Base-by-base conservation (phyloP, 2,797 vertebrate species). In the Platalea minor region DNA sequence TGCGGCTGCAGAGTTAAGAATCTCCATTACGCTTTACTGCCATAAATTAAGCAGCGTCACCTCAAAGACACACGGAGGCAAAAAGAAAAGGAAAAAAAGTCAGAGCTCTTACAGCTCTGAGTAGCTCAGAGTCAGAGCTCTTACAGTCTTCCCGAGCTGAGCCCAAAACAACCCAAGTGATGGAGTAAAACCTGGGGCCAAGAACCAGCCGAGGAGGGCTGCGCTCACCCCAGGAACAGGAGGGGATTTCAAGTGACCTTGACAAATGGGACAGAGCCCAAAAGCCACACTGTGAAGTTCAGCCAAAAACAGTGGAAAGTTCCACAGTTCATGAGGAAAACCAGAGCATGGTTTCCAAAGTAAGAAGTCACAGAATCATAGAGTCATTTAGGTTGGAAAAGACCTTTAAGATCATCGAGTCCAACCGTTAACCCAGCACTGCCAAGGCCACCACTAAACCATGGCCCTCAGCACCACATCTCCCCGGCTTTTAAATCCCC, bases 111-210 rank as follows among this genome's bases (percentile, higher is more conserved):
- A 1, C 24, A 56, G 86, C 64, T 72, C n/a, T 1, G 4, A 3
- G 13, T 7, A 20, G 51, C 60, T 57, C 35, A 9, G 3, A 45
- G 43, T 19, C 43, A 19, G 43, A 43, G 63, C 35, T 63, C 25
- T 0, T 3, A 5, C 28, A 10, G 46, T 3, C 39, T 8, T 35
- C n/a, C 61, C 0, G 0, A 11, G 75, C 77, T 24, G 68, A 59
- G 65, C 60, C 26, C 75, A 46, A 23, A 76, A 6, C 11, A 13
- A 35, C 43, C 11, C 3, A 13, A 20, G 70, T 0, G 4, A 10
- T 0, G 2, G 74, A 51, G 28, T 1, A 4, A 28, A 37, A n/a
- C 45, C 41, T 0, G 15, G 37, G 53, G 18, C 37, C 18, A 3
- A 9, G 68, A 13, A 3, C 50, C 11, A 29, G 41, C 33, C 6